A percentile compares a stretch with the other conserved stretches of the same genome.
These are phyloP conservation scores for Rhynchotus rufescens DNA, from an alignment of 2,797 vertebrate genomes.

Conservation along the genomic window DNA sequence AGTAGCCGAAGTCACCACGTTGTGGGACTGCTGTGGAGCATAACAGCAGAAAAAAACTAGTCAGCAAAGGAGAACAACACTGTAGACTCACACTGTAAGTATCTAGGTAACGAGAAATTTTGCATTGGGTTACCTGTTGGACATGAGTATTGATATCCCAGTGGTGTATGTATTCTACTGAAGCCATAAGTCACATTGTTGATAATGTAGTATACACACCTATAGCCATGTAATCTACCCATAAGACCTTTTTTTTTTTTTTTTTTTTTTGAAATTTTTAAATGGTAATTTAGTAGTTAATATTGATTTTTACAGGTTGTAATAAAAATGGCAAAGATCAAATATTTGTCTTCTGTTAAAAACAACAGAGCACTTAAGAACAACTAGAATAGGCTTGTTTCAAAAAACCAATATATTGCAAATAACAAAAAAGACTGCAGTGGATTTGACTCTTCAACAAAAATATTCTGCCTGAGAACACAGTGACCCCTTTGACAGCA, in stretches of 20 bases:
- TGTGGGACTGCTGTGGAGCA: neutral
- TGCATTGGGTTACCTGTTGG: neutral
- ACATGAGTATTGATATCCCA: neutral
- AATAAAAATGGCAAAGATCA: neutral
- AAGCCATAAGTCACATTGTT: neutral
- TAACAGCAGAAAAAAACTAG: neutral
- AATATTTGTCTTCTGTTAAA: neutral
- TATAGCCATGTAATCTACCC: no score
- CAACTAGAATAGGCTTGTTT: neutral
- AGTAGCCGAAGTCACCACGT: neutral
- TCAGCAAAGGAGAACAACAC: neutral
- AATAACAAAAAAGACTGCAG: neutral
- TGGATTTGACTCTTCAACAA: neutral
- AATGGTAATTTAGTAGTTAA: neutral
- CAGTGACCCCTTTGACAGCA: accelerated
- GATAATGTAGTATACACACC: neutral
- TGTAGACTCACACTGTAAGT: neutral
- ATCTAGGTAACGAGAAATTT: neutral
- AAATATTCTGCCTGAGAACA: neutral
- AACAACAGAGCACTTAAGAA: neutral
- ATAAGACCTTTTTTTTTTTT: neutral
- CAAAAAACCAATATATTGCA: neutral
- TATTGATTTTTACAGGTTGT: neutral
- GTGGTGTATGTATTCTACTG: neutral
- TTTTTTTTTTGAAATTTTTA: neutral